Evolutionary conservation across 2,888 invertebrate genomes (phyloP), one percentile per base, ranked within the genome.

Genomic region (Ochropleura leucogaster): DNA sequence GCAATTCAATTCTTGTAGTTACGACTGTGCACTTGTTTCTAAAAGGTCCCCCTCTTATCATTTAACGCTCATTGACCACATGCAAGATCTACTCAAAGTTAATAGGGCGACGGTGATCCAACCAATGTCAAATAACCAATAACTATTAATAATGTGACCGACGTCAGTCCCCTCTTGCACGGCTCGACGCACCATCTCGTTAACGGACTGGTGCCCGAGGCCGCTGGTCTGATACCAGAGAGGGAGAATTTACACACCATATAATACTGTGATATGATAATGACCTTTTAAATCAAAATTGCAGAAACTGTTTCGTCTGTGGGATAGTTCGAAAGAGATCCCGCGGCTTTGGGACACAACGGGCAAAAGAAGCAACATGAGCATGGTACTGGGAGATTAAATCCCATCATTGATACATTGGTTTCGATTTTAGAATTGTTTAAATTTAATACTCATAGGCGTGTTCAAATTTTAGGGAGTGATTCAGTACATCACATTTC

Each of bases 101-200:
- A 53, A 49, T 30, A 69, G 40, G 14, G 51, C 68, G 46, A 67
- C 53, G 59, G 55, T 60, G 20, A 65, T 72, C 46, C 42, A 60
- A 47, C 60, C 85, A 84, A 81, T 84, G 82, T 83, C 85, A 69
- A 77, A 74, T 82, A 63, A 70, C 70, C 69, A 71, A 74, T 77
- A 79, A 77, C 74, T 88, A 81, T 85, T 87, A 82, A 87, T 88
- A 86, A 77, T 80, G 60, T 57, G 68, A 59, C 63, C 69, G 64
- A 66, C 47, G 70, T 77, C 59, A 65, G 75, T 81, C 87, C 85
- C 86, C 87, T 87, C 80, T 67, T 10, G 62, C 49, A 83, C 76
- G 78, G 79, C 65, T 66, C 77, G 70, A 69, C 73, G 79, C 69
- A 76, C 77, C 68, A 64, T 78, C 81, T 82, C 79, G 73, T 86